Evolutionary conservation across 2,888 invertebrate genomes (phyloP), one percentile per base, ranked within the genome.

Genomic region (Allacma fusca): DNA sequence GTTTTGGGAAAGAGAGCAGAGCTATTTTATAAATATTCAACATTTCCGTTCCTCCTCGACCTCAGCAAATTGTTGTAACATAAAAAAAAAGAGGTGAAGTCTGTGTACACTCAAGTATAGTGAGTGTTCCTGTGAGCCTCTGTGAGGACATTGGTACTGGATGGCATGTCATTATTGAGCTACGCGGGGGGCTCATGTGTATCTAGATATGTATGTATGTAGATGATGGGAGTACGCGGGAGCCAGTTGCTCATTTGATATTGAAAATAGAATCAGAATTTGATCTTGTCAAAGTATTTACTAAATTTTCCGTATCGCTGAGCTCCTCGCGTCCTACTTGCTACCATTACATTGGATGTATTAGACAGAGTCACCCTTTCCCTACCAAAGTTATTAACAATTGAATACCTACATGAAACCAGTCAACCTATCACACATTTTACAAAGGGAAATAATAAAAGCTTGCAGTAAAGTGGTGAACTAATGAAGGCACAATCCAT

Each of bases 261-360:
- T 13, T 50, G 50, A 62, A 26, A 62, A 62, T 26, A 62, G 62
- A 62, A 62, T 62, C 23, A 62, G 26, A 62, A 62, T 62, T 62
- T 62, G 62, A 62, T 62, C 62, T 62, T 62, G 62, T 62, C 62
- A 62, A 62, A 62, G 62, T 62, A 62, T 62, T 62, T 62, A 62
- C 62, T 62, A 62, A 26, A 62, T 62, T 62, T 62, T 26, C 12
- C 62, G 62, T 24, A n/a, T 24, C 62, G 24, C 23, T 62, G 62
- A 23, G 62, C 16, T 24, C 16, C 59, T n/a, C n/a, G n/a, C n/a
- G n/a, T n/a, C n/a, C n/a, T n/a, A n/a, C n/a, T n/a, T 57, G 5
- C n/a, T 57, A 4, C 57, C 13, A 19, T 57, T 2, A 5, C 21
- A 21, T 9, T 57, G 57, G 19, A 4, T 34, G 34, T 34, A 34